Evolutionary conservation across 2,888 invertebrate species (phyloP).

Genomic region (Lasioglossum malachurum): DNA sequence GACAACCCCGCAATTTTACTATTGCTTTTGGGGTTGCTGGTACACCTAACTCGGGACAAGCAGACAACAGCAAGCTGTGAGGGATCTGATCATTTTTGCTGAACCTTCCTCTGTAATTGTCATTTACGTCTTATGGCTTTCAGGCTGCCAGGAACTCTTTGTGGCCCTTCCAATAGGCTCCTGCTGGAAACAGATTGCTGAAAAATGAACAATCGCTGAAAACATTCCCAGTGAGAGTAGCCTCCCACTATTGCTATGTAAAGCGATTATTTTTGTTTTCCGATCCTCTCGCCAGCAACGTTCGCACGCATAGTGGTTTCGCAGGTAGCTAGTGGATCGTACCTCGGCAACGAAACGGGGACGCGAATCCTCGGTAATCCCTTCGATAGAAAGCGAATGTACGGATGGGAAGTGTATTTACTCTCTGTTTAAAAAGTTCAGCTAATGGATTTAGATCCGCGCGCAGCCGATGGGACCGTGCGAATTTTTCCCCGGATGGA

Average conservation of each 20-base stretch:
- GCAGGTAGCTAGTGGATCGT: neutral
- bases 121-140: too few relatives aligned
- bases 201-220: too few relatives aligned
- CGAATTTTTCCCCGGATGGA: neutral
- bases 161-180: too few relatives aligned
- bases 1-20: too few relatives aligned
- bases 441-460: constrained; percentile 20
- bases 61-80: too few relatives aligned
- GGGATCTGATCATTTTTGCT: too few relatives aligned
- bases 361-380: constrained; percentile 16
- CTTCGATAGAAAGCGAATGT: constrained; percentile 13
- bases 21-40: too few relatives aligned
- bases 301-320: neutral
- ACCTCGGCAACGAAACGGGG: neutral
- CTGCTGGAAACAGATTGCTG: too few relatives aligned
- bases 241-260: neutral
- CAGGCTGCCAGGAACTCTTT: too few relatives aligned
- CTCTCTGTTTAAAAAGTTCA: neutral
- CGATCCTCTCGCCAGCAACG: neutral
- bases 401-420: constrained; percentile 17
- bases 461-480: neutral
- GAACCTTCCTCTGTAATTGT: too few relatives aligned
- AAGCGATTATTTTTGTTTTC: constrained; percentile 46
- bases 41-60: too few relatives aligned
- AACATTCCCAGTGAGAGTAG: too few relatives aligned